Conservation (phyloP, 2,113 vertebrate species). For the Orcinus orca region DNA sequence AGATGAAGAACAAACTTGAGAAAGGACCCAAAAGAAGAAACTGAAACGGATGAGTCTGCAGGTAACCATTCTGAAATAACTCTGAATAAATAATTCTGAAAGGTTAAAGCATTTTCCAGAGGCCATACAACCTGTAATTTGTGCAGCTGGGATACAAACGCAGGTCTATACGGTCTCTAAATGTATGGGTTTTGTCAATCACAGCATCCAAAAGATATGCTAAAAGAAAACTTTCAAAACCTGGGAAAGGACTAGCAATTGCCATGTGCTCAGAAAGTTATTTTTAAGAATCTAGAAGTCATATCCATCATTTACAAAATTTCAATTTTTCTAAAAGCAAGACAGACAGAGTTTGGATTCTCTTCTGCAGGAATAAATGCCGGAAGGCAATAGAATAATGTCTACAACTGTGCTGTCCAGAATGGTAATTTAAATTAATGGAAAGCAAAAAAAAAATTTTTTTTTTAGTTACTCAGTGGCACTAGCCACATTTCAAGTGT, state of each 20-base stretch:
- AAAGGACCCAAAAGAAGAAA: background rate
- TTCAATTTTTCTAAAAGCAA: background rate
- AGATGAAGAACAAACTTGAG: background rate
- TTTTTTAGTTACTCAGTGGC: background rate
- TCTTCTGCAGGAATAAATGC: background rate
- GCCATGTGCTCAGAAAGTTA: background rate
- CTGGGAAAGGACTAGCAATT: background rate
- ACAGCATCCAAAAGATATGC: background rate
- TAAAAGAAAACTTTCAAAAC: slow-evolving; percentile 30
- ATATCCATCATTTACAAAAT: background rate
- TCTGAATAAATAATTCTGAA: background rate
- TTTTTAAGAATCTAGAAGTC: background rate
- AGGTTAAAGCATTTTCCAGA: background rate
- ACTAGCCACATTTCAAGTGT: background rate
- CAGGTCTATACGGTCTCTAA: background rate
- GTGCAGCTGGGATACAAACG: background rate
- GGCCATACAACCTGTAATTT: background rate
- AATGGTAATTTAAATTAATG: background rate
- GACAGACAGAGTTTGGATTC: background rate
- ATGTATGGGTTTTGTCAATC: background rate
- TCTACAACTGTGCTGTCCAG: background rate
- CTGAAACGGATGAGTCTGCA: background rate
- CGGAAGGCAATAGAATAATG: background rate
- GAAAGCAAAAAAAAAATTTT: background rate
- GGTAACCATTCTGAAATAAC: background rate